Evolutionary conservation across 2,113 vertebrate genomes (phyloP), one percentile per base, ranked within the genome.

Genomic region (Morone chrysops): DNA sequence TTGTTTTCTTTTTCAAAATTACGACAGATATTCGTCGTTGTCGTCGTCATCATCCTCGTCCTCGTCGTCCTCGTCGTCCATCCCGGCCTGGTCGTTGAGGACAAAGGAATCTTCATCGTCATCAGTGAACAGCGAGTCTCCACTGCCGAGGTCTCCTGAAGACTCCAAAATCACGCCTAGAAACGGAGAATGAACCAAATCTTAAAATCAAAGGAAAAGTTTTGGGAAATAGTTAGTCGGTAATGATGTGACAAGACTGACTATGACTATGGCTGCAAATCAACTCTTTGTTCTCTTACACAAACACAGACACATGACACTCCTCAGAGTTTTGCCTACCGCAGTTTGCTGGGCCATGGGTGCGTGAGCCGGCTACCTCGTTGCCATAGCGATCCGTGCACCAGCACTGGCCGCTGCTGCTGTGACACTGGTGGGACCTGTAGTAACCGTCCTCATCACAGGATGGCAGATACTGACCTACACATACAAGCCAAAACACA

Each of bases 301-400:
- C 18, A 61, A 17, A 25, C 47, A 62, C 40, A 50, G 36, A 68
- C 47, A 75, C 25, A 2, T 17, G 68, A 73, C 56, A 47, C 48
- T 8, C 22, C n/a, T 45, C 16, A 8, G 53, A 38, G 62, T 53
- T 85, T 80, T 68, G 60, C 97, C 90, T 92, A 99, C 98, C 97
- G 1, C 98, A 99, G 79, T 97, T 96, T 11, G 95, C 94, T 0
- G 91, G 93, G 0, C 98, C 97, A 0, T 94, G 96, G 79, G 90
- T 97, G 79, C 96, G 96, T 76, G 98, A 98, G 71, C 97, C 96
- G 0, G 96, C 93, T 6, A 97, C 95, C 89, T 99, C 97, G 70
- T 98, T 99, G 63, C 98, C 98, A 0, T 98, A 99, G 93, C 96
- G 97, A 94, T 99, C 98, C 51, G 98, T 98, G 86, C 98, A 99